These are phyloP conservation scores for Drosophila miranda DNA, from an alignment of 1,140 invertebrate genomes.

Conservation along the genomic window DNA sequence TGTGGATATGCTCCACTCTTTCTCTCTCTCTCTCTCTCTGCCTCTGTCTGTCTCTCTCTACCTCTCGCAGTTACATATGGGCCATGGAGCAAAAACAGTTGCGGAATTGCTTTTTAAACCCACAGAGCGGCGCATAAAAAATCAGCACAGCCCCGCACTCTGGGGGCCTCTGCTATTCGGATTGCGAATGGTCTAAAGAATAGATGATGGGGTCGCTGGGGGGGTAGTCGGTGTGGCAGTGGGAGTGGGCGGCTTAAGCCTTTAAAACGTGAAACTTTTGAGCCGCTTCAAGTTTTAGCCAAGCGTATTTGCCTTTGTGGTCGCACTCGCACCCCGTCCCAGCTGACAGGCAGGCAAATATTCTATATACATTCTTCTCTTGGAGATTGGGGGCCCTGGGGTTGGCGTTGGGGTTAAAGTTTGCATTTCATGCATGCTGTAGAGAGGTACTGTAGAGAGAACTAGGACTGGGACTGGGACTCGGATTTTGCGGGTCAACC, in stretches of 20 bases:
- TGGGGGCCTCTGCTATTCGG: constrained; percentile 51
- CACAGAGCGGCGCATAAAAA: constrained; percentile 73
- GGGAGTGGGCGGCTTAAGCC: constrained; percentile 57
- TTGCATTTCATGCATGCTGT: constrained; percentile 49
- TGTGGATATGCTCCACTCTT: constrained; percentile 41
- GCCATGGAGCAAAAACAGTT: constrained; percentile 66
- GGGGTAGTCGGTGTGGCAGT: constrained; percentile 1
- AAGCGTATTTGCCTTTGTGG: constrained; percentile 71
- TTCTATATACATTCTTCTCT: constrained; percentile 13
- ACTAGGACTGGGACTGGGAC: not conserved
- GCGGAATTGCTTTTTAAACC: constrained; percentile 80
- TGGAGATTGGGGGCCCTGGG: constrained; percentile 1
- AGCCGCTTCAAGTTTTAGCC: constrained; percentile 71
- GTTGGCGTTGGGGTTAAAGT: constrained; percentile 56
- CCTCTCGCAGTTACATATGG: constrained; percentile 9
- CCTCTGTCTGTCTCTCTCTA: too few species aligned
- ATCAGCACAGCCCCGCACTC: constrained; percentile 56
- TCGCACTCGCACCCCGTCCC: constrained; percentile 15
- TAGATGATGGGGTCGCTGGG: not conserved
- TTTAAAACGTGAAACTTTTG: constrained; percentile 79
- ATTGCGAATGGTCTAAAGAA: constrained; percentile 7
- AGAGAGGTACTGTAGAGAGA: too few species aligned
- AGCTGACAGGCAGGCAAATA: constrained; percentile 33
- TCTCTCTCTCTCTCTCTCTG: too few species aligned
- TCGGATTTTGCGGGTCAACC: constrained; percentile 37